Evolutionary conservation across 53 echinoderm and acorn worm species (phyloP), one percentile per base, ranked within the genome.

Genomic region (Patiria pectinifera): DNA sequence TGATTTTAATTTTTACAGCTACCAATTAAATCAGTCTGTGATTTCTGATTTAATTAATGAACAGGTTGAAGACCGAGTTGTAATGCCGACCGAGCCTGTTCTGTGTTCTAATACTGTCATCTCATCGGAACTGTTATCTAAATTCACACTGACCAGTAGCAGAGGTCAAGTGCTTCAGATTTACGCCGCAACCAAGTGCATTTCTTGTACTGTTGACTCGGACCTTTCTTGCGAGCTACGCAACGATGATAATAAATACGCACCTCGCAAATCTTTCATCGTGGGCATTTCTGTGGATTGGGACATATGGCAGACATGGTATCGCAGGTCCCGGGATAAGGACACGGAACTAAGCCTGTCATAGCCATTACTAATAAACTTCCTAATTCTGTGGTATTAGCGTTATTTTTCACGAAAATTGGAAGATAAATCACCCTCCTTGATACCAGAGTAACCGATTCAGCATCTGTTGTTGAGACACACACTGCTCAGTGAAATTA

Each of bases 181-280:
- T 48, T 79, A 79, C 46, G 48, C 16, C 16, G 19, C 79, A 22
- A 23, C 23, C 74, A n/a, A 23, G 79, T 45, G 79, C 13, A 47
- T 11, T 79, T 45, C 46, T 16, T 79, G 60, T 83, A 35, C 10
- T 10, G 9, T 11, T 11, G 15, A 46, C 4, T 35, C 26, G 78
- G 15, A 25, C 78, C 26, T 35, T 44, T 44, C 26, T 9, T 2
- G 24, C 80, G 18, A 2, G 26, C 16, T 43, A 25, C 22, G 25
- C 69, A 21, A 22, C 22, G 26, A 85, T 44, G 47, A 22, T 43
- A 71, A 8, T 85, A 47, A 85, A 69, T 22, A 19, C 45, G 45
- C 85, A 47, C 48, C 71, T 71, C 26, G 43, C 71, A 85, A 85
- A 85, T 85, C 85, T 85, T 10, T 85, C 85, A 71, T 26, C 85